Base-by-base conservation (phyloP, 2,113 vertebrate species). In the Trochalopteron elliotii region DNA sequence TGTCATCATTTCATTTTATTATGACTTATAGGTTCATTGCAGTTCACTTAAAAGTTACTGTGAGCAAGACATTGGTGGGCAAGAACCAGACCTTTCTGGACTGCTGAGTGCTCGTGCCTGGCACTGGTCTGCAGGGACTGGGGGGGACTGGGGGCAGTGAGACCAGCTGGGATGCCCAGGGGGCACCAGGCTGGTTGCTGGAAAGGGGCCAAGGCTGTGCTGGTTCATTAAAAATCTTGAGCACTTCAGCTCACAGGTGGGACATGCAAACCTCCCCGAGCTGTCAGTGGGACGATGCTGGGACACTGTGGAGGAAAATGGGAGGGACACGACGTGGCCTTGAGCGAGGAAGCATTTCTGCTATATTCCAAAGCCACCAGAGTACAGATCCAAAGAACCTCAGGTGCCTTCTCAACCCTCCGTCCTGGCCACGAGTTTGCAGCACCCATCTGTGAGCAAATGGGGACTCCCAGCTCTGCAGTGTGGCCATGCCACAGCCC, bases 1-100 rank as follows among this genome's bases (percentile, higher is more conserved):
- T 97, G 97, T 97, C 98, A 98, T 96, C 82, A 93, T 97, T 97
- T 97, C 96, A 80, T 96, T 94, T 97, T 97, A 98, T 97, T 94
- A 94, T 97, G 97, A 98, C 97, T 98, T 97, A 98, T 96, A 86
- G 95, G 97, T 97, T 97, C 89, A 81, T 53, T 95, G 94, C 95
- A 96, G 97, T 96, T 97, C 94, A 68, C 93, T 96, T 92, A 90
- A 16, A 52, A 96, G 94, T 93, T 95, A 81, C 11, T 6, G 27
- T n/a, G 75, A 94, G 81, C 57, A 47, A 82, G 88, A 64, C 65
- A 57, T 40, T 53, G 85, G n/a, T 91, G 90, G 57, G 71, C 67
- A 85, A 65, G 87, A 40, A 10, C 24, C 1, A 0, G 31, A 63
- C 57, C 44, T 80, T 11, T 2, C 16, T 3, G n/a, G 53, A 70